phyloP scores from a whole-genome alignment of 2,888 invertebrate genomes.

The Choristoneura rosaceana region DNA sequence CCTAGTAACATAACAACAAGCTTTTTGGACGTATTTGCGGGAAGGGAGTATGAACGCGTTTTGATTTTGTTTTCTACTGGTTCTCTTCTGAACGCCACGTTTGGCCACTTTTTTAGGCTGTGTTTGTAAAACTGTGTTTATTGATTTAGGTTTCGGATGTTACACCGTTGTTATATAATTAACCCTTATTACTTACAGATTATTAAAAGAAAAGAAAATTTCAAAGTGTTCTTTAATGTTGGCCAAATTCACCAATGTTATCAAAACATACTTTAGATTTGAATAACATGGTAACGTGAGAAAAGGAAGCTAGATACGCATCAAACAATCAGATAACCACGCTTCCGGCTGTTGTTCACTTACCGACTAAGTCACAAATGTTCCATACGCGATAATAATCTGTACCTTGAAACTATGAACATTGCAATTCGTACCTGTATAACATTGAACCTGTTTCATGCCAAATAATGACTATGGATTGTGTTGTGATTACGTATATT shows the following conservation, averaged over 20 bases:
- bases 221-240: too few relatives aligned
- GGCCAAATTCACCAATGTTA: background rate
- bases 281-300: conserved; percentile 12
- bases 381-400: background rate
- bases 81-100: background rate
- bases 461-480: too few relatives aligned
- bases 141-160: too few relatives aligned
- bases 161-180: too few relatives aligned
- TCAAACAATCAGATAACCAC: conserved; percentile 23
- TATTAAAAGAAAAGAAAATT: too few relatives aligned
- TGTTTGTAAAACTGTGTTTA: too few relatives aligned
- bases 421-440: background rate
- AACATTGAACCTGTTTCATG: too few relatives aligned
- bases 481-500: too few relatives aligned
- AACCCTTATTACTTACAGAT: too few relatives aligned
- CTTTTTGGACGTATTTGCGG: conserved; percentile 50
- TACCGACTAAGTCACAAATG: conserved; percentile 8
- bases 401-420: conserved; percentile 1
- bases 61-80: conserved; percentile 11
- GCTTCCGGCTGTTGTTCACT: conserved; percentile 15
- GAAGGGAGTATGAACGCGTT: background rate
- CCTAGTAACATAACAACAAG: conserved; percentile 69
- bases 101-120: too few relatives aligned
- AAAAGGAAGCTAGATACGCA: conserved; percentile 26
- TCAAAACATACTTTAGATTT: conserved; percentile 4